Base-by-base conservation (phyloP, 2,113 vertebrate species). In the Abramis brama region DNA sequence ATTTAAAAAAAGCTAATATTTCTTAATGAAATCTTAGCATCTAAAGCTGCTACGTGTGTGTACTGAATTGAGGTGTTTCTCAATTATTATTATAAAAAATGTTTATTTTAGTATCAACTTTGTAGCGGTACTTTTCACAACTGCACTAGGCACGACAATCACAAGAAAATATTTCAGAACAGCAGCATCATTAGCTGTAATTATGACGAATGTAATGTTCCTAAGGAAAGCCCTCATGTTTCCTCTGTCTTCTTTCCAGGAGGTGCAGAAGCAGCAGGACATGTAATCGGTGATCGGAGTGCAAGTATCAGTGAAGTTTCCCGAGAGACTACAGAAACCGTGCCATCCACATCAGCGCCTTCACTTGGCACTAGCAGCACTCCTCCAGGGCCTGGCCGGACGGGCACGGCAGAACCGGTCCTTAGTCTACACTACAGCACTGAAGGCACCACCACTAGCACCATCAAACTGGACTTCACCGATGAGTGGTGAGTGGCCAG, bases 401-500 rank as follows among this genome's bases (percentile, higher is more conserved):
- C 95, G 87, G 94, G 94, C 87, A 90, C 95, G 86, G 95, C 96
- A 87, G 98, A 99, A 92, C 98, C 98, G 0, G 96, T 99, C 90
- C 95, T 99, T 87, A 99, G 98, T 91, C 95, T 99, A 82, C 98
- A 99, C 93, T 99, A 98, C 93, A 99, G 98, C 93, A 98, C 98
- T 66, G 97, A 99, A 94, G 98, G 98, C 91, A 99, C 98, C 0
- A 99, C 97, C 76, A 96, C 97, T 93, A 99, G 98, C 94, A 99
- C 98, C 84, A 99, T 99, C 93, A 98, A 98, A 94, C 94, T 99
- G 90, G 96, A 97, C 94, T 99, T 99, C 93, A 99, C 97, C 23
- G 98, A 99, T 87, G 98, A 99, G 91, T 99, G 98, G 98, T 98
- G 95, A 97, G 95, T 19, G 45, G 77, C 15, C 52, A 15, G 12